A percentile compares a stretch with the other conserved stretches of the same genome.
Evolutionary conservation across 2,888 invertebrate species (phyloP).

Genomic region (Drosophila recens): DNA sequence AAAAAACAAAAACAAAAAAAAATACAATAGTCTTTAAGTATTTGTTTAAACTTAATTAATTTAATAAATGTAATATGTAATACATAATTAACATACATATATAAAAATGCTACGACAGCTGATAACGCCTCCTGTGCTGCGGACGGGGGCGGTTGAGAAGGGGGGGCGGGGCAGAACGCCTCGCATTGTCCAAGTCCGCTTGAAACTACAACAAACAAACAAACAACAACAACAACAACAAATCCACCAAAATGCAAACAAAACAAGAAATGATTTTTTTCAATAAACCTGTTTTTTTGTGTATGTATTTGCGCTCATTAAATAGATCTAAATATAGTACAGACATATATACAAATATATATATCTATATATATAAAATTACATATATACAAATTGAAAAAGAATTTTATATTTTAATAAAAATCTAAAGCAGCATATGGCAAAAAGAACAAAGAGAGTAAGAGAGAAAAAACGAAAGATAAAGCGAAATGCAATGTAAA

Average conservation of each 20-base stretch:
- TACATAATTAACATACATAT: constrained; percentile 43
- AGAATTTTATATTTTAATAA: constrained; percentile 71
- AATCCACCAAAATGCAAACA: constrained; percentile 74
- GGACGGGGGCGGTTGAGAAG: constrained; percentile 35
- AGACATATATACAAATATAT: constrained; percentile 41
- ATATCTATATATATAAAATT: constrained; percentile 35
- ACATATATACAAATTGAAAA: constrained; percentile 43
- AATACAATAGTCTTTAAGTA: constrained; percentile 75
- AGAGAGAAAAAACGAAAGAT: constrained; percentile 31
- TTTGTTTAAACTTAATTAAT: constrained; percentile 79
- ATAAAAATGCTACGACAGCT: constrained; percentile 46
- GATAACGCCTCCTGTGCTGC: constrained; percentile 44
- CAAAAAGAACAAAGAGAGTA: constrained; percentile 57
- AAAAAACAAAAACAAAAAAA: neutral
- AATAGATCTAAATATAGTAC: constrained; percentile 49
- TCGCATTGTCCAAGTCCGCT: constrained; percentile 63
- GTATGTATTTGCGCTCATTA: constrained; percentile 67
- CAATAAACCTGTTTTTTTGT: constrained; percentile 56
- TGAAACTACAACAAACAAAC: constrained; percentile 68
- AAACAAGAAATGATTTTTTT: constrained; percentile 51
- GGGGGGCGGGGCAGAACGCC: constrained; percentile 32
- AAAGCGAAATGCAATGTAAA: constrained; percentile 21
- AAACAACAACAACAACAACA: constrained; percentile 56
- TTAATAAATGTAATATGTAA: constrained; percentile 72
- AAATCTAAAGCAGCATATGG: constrained; percentile 59